A percentile compares a stretch with the other conserved stretches of the same genome.
Conservation (phyloP, 2,797 vertebrate genomes). For the Halcyon chelicuti region DNA sequence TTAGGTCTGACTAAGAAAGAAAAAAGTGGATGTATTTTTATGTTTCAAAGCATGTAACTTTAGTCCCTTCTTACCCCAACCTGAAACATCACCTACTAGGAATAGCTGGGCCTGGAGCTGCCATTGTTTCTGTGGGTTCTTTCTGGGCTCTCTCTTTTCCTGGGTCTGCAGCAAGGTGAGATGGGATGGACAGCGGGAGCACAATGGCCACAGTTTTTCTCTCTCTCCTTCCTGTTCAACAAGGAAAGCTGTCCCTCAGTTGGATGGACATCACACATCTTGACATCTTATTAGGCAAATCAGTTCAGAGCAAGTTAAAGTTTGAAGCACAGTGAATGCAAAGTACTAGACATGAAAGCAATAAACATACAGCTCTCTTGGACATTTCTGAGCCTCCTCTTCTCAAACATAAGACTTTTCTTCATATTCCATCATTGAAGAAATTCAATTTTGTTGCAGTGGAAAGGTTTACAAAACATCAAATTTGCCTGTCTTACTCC, state of each 20-base stretch:
- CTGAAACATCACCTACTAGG: slow-evolving; percentile 78
- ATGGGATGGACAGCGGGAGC: slow-evolving; percentile 69
- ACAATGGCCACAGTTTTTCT: slow-evolving; percentile 75
- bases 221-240: slow-evolving; percentile 80
- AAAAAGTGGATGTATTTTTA: not conserved
- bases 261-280: slow-evolving; percentile 53
- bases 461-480: not conserved
- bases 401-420: not conserved
- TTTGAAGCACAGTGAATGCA: not conserved
- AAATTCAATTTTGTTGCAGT: not conserved
- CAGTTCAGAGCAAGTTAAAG: slow-evolving; percentile 4
- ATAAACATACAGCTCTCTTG: not conserved
- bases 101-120: slow-evolving; percentile 67
- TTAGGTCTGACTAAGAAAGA: not conserved
- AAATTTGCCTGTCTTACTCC: not conserved
- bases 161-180: slow-evolving; percentile 72
- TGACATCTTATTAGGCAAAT: slow-evolving; percentile 39
- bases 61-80: slow-evolving; percentile 48
- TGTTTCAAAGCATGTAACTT: not conserved
- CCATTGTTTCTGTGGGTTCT: slow-evolving; percentile 68
- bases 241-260: slow-evolving; percentile 81
- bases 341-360: not conserved
- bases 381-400: not conserved
- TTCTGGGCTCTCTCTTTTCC: slow-evolving; percentile 73
- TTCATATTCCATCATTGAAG: not conserved